These are phyloP conservation scores for Nomada hirtipes DNA, from an alignment of 2,888 invertebrate species.

Conservation along the genomic window DNA sequence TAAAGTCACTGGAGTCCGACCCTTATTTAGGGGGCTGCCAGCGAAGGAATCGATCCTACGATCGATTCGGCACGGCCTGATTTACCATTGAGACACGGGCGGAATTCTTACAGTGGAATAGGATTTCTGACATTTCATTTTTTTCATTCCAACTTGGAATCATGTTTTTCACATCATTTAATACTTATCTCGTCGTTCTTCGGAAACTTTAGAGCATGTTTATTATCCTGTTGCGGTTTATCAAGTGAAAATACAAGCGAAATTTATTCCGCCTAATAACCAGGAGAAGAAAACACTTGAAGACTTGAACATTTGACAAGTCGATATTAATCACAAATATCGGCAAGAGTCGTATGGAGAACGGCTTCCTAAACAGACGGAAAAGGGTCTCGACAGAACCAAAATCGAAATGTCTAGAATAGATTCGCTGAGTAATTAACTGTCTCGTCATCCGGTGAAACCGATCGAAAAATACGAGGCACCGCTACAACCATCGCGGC, in stretches of 20 bases:
- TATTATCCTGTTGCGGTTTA: no score
- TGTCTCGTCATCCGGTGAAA: constrained; percentile 41
- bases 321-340: not conserved
- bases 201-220: no score
- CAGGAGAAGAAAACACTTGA: not conserved
- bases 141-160: no score
- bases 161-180: no score
- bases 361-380: not conserved
- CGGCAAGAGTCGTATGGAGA: not conserved
- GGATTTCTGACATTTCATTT: no score
- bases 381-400: not conserved
- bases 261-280: not conserved
- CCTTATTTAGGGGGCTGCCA: constrained; percentile 38
- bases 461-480: constrained; percentile 33
- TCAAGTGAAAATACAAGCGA: no score
- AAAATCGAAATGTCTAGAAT: constrained; percentile 20
- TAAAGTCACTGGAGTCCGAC: constrained; percentile 54
- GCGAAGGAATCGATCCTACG: constrained; percentile 48
- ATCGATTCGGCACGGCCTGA: constrained; percentile 33
- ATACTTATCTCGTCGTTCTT: no score
- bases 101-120: not conserved
- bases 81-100: constrained; percentile 15
- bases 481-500: not conserved
- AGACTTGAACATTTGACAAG: not conserved
- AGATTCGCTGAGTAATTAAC: constrained; percentile 42